phyloP scores from a whole-genome alignment of 2,888 invertebrate species.

The Mycalesis mineus region DNA sequence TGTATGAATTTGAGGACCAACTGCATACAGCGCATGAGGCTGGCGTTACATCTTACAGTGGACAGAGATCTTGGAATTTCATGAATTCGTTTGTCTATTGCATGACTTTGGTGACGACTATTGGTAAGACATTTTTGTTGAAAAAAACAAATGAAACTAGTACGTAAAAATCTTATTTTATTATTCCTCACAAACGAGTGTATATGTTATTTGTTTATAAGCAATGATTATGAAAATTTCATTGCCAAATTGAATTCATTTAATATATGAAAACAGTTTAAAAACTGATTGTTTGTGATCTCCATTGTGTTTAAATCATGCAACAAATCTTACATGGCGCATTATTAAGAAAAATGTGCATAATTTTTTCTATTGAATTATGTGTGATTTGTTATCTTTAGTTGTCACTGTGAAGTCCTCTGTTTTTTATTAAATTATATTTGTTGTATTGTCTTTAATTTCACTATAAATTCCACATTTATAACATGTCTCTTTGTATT shows the following conservation, averaged over 20 bases:
- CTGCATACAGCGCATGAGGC: slow-evolving; percentile 90
- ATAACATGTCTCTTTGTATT: background rate
- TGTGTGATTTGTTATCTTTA: no score
- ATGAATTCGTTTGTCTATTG: slow-evolving; percentile 92
- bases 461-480: background rate
- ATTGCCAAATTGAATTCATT: background rate
- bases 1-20: slow-evolving; percentile 91
- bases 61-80: slow-evolving; percentile 91
- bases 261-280: background rate
- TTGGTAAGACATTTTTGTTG: slow-evolving; percentile 81
- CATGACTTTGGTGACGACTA: slow-evolving; percentile 91
- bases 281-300: background rate
- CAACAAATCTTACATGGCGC: background rate
- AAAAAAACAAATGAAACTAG: background rate
- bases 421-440: no score
- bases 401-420: no score
- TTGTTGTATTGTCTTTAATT: background rate
- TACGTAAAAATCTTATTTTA: background rate
- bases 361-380: background rate
- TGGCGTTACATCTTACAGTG: slow-evolving; percentile 89
- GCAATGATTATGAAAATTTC: background rate
- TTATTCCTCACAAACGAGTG: background rate
- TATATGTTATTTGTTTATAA: background rate
- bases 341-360: background rate
- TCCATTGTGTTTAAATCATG: background rate